Base-by-base conservation (phyloP, 2,113 vertebrate genomes). In the Platichthys flesus region DNA sequence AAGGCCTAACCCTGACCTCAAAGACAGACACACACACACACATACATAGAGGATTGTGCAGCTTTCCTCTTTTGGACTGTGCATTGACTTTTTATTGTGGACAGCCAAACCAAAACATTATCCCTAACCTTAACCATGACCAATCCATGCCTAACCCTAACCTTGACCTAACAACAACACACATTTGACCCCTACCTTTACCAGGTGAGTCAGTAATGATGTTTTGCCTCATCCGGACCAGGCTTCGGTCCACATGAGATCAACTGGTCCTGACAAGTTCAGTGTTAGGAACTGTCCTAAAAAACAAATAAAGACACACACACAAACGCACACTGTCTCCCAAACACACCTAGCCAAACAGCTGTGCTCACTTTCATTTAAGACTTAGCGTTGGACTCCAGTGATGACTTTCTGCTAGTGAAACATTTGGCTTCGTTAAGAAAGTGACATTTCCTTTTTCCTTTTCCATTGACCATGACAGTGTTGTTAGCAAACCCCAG, bases 401-500 rank as follows among this genome's bases (percentile, higher is more conserved):
- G 73, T 52, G 55, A 42, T 56, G 65, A 78, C 57, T 58, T 75
- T 64, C 54, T 47, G 56, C 75, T 72, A 40, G 56, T 76, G 58
- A 78, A 78, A 79, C 76, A 82, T 63, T 15, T 42, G 14, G 3
- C 62, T 85, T 56, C 66, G 58, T 63, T 16, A 65, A 78, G 37
- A 54, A 72, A 68, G 85, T 82, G 65, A 64, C 72, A 76, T 68
- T 84, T 74, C 12, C 52, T 54, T 68, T 89, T 62, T 74, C 14
- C 52, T 54, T 68, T 89, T 62, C 62, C 71, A 63, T 42, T 79
- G 83, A 85, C 89, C 82, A 72, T 72, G 74, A 73, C 73, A 77
- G 71, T 7, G 84, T 74, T 86, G 82, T 88, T 85, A 76, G 51
- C 60, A 81, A 81, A 82, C 79, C 84, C 67, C 75, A 65, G 78